Conservation (phyloP, 1,140 invertebrate genomes). For the Cyphomyrmex costatus region DNA sequence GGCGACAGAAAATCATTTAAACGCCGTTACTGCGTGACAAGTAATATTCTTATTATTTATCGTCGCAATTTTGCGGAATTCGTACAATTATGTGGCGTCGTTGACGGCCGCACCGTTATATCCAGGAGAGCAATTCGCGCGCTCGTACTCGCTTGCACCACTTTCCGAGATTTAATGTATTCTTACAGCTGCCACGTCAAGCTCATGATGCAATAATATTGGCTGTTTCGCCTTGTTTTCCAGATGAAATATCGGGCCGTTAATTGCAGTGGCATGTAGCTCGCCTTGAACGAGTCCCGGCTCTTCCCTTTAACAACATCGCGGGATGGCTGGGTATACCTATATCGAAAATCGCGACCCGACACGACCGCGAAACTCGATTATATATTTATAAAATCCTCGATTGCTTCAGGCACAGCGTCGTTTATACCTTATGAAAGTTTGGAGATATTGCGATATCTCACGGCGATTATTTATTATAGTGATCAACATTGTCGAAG, state of each 20-base stretch:
- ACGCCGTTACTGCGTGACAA: neutral
- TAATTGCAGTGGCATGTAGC: constrained; percentile 65
- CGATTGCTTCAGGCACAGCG: neutral
- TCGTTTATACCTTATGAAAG: neutral
- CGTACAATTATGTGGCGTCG: neutral
- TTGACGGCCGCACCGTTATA: constrained; percentile 11
- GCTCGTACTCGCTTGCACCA: neutral
- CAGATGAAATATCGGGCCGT: constrained; percentile 67
- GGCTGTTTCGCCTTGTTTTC: constrained; percentile 70
- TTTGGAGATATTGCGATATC: neutral
- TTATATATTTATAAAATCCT: constrained; percentile 5
- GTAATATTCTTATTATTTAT: neutral
- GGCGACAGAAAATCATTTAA: neutral
- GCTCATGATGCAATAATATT: constrained; percentile 68
- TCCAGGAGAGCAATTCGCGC: constrained; percentile 31
- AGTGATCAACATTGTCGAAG: neutral
- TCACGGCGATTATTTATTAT: neutral
- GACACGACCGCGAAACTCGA: neutral
- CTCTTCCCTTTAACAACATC: constrained; percentile 61
- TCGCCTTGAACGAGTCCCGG: constrained; percentile 67
- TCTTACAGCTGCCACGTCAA: constrained; percentile 41
- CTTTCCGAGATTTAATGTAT: constrained; percentile 61
- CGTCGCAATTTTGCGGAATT: neutral
- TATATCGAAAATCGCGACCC: constrained; percentile 46
- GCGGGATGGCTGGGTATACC: neutral